Evolutionary conservation across 2,888 invertebrate species (phyloP).

Genomic region (Crematogaster levior): DNA sequence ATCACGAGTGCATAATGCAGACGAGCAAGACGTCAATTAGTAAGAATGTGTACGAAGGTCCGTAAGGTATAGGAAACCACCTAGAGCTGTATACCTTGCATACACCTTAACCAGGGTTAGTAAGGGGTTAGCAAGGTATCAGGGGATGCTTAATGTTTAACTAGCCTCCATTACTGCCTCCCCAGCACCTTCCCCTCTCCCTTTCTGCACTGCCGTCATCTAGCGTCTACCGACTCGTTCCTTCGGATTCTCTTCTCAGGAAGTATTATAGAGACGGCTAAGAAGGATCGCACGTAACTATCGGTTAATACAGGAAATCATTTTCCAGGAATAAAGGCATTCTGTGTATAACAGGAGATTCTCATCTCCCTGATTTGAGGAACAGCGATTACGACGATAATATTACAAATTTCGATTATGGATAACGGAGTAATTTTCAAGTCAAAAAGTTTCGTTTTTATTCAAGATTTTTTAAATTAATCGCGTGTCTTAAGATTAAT

Average conservation of each 20-base stretch:
- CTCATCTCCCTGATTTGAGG: constrained; percentile 14
- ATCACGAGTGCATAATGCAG: constrained; percentile 82
- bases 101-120: constrained; percentile 81
- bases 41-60: constrained; percentile 84
- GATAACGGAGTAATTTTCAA: background rate
- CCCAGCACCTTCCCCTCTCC: constrained; percentile 47
- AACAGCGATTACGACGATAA: constrained; percentile 29
- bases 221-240: constrained; percentile 69
- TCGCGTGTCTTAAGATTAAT: background rate
- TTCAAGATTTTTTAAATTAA: background rate
- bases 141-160: constrained; percentile 85
- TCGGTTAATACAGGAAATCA: constrained; percentile 72
- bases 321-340: constrained; percentile 56
- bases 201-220: constrained; percentile 68
- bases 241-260: constrained; percentile 70
- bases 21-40: constrained; percentile 83
- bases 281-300: constrained; percentile 73
- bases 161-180: constrained; percentile 83
- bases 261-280: constrained; percentile 77
- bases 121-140: constrained; percentile 84
- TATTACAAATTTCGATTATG: background rate
- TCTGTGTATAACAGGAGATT: constrained; percentile 15
- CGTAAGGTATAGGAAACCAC: constrained; percentile 78
- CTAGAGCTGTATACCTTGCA: constrained; percentile 78
- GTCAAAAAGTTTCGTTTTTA: background rate